Evolutionary conservation across 2,113 vertebrate species (phyloP).

Genomic region (Mesembrinibis cayennensis): DNA sequence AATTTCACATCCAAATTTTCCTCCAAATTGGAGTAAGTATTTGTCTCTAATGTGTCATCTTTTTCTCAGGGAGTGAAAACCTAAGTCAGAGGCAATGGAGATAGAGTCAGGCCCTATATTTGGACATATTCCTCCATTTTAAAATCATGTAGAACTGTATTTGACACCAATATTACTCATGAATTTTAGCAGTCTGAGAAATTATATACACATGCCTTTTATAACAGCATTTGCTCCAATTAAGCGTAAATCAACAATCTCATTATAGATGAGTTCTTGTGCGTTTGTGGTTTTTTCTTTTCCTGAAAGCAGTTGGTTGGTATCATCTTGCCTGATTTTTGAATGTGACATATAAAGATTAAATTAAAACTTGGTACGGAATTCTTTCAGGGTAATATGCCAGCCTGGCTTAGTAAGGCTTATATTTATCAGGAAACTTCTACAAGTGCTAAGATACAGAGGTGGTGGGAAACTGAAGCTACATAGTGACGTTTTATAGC

Average conservation of each 20-base stretch:
- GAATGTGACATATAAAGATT: neutral
- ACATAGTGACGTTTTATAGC: rapidly evolving
- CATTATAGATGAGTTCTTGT: neutral
- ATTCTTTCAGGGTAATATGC: neutral
- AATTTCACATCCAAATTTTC: neutral
- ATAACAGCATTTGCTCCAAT: neutral
- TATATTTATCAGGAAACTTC: neutral
- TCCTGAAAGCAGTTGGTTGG: neutral
- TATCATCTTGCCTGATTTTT: slow-evolving; percentile 2
- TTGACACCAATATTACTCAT: neutral
- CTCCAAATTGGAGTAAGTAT: neutral
- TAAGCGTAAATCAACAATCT: neutral
- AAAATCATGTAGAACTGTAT: neutral
- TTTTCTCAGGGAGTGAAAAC: neutral
- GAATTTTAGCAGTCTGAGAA: neutral
- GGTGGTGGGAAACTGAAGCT: neutral
- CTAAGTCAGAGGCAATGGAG: neutral
- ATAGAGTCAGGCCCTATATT: neutral
- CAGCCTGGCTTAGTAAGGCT: neutral
- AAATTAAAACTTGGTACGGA: neutral
- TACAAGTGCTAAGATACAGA: neutral
- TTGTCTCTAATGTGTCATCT: neutral
- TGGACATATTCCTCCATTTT: neutral
- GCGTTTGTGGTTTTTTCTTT: neutral
- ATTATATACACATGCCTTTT: neutral